Evolutionary conservation across 1,140 invertebrate genomes (phyloP).

Genomic region (Calliopsis andreniformis): DNA sequence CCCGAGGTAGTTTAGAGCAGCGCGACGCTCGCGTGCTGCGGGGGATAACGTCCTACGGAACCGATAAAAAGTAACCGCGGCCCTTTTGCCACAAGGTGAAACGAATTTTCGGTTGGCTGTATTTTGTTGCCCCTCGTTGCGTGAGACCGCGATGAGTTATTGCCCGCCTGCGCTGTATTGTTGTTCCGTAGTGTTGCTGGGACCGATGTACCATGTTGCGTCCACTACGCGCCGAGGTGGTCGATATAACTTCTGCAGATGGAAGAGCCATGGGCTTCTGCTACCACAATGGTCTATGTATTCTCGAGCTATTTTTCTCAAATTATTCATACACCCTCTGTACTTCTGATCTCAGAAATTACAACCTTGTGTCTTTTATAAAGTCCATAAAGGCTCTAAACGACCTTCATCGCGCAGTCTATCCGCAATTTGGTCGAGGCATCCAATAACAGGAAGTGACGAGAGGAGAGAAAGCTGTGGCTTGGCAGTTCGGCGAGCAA

Average conservation of each 20-base stretch:
- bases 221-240: conserved; percentile 10
- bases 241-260: conserved; percentile 33
- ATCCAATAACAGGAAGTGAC: too few species aligned
- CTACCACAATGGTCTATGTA: too few species aligned
- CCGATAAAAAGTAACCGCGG: conserved; percentile 26
- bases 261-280: not conserved
- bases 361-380: too few species aligned
- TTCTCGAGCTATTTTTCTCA: too few species aligned
- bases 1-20: not conserved
- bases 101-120: conserved; percentile 35
- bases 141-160: conserved; percentile 38
- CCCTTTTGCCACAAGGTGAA: conserved; percentile 21
- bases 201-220: conserved; percentile 44
- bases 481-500: too few species aligned
- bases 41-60: conserved; percentile 8
- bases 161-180: conserved; percentile 20
- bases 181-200: conserved; percentile 39
- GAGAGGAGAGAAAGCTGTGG: too few species aligned
- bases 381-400: too few species aligned
- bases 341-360: too few species aligned
- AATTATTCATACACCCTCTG: too few species aligned
- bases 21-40: conserved; percentile 40
- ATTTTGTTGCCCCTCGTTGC: not conserved
- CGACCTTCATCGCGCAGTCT: too few species aligned
- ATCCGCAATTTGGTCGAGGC: too few species aligned